Evolutionary conservation across 2,797 vertebrate species (phyloP), one percentile per base, ranked within the genome.

Genomic region (Oreochromis grahami): DNA sequence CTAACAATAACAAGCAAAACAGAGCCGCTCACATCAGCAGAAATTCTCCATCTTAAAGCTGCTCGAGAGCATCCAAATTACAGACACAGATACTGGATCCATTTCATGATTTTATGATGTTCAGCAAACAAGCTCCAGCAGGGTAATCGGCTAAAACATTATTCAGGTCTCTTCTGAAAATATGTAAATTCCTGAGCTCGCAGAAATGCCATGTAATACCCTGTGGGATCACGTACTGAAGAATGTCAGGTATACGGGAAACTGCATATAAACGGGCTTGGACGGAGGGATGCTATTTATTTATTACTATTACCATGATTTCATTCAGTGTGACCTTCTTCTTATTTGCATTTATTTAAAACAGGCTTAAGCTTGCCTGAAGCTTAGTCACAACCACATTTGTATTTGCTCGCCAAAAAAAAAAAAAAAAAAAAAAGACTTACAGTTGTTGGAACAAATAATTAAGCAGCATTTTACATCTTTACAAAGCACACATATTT

Each of bases 121-220:
- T 90, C 72, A 58, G 43, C 63, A 92, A 89, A 91, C 85, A 72
- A 68, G 56, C 77, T 87, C 41, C 76, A 32, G 78, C 72, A 74
- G 65, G 14, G 32, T 88, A 92, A 92, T 91, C 85, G 24, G 81
- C 63, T 79, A 56, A 79, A 76, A 80, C 63, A 76, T 79, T 79
- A 91, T 89, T 89, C 86, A 78, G 34, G 76, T 51, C 72, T 80
- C 29, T 51, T 74, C 58, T 89, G 48, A 86, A 92, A 90, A 90
- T 88, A 92, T 93, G 87, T 56, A 77, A 93, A 92, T 87, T 89
- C 82, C 55, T 65, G 24, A 6, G 11, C 84, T 87, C 78, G 24
- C 38, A 63, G 32, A 85, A 88, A 89, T 55, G 74, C 79, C 70
- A 63, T 86, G 84, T 86, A 90, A 91, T 91, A 86, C 85, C 86